Evolutionary conservation across 1,140 invertebrate species (phyloP).

Genomic region (Drosophila seguyi): DNA sequence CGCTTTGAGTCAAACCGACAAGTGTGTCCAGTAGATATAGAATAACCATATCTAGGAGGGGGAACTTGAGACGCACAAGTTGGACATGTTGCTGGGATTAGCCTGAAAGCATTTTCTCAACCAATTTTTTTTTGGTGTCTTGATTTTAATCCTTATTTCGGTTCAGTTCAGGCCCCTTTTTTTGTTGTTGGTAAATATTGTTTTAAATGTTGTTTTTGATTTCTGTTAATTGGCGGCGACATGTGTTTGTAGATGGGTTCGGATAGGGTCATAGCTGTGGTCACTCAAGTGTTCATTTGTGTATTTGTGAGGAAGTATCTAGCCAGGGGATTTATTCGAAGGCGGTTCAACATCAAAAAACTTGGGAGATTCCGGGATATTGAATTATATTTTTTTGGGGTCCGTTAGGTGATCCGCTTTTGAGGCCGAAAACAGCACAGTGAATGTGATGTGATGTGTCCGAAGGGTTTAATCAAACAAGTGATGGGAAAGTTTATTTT

Average conservation of each 20-base stretch:
- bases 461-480: slow-evolving; percentile 37
- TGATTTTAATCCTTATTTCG: slow-evolving; percentile 74
- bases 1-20: slow-evolving; percentile 79
- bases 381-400: slow-evolving; percentile 26
- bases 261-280: slow-evolving; percentile 51
- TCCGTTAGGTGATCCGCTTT: slow-evolving; percentile 56
- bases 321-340: slow-evolving; percentile 57
- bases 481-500: slow-evolving; percentile 47
- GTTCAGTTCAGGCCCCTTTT: slow-evolving; percentile 33
- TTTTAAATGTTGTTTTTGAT: slow-evolving; percentile 72
- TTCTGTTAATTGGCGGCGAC: slow-evolving; percentile 81
- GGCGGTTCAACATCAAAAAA: slow-evolving; percentile 68
- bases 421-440: slow-evolving; percentile 23
- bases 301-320: slow-evolving; percentile 69
- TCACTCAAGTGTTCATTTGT: slow-evolving; percentile 66
- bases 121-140: slow-evolving; percentile 45
- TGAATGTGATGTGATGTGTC: slow-evolving; percentile 17
- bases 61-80: slow-evolving; percentile 75
- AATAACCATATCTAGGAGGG: slow-evolving; percentile 40
- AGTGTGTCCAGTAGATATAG: slow-evolving; percentile 74
- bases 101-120: slow-evolving; percentile 81
- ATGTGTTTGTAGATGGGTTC: slow-evolving; percentile 70
- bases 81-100: slow-evolving; percentile 76
- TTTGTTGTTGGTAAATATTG: slow-evolving; percentile 65
- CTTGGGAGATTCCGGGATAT: slow-evolving; percentile 18